Conservation (phyloP, 2,113 vertebrate species). For the Toxotes jaculatrix region DNA sequence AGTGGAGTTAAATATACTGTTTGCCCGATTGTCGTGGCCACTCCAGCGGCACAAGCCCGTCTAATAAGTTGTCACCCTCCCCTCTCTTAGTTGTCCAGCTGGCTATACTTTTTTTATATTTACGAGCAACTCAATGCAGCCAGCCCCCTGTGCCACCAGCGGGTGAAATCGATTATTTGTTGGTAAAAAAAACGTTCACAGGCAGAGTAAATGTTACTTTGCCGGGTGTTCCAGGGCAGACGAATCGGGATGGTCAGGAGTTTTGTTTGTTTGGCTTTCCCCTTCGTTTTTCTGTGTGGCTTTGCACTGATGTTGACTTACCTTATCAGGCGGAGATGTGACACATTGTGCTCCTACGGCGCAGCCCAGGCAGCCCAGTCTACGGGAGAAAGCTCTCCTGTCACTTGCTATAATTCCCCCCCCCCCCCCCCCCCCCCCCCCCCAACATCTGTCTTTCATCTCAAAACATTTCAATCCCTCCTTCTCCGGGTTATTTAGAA, state of each 20-base stretch:
- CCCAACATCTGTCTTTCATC: constrained; percentile 29
- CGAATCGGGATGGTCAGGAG: constrained; percentile 20
- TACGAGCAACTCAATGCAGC: constrained; percentile 56
- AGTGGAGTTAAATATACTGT: constrained; percentile 68
- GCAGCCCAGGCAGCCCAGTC: constrained; percentile 43
- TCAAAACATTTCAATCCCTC: neutral
- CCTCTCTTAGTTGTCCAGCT: constrained; percentile 42
- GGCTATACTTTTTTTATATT: constrained; percentile 56
- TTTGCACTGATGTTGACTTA: constrained; percentile 62
- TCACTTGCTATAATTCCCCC: constrained; percentile 40
- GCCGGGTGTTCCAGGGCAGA: neutral
- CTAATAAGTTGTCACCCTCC: constrained; percentile 69
- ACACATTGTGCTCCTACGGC: constrained; percentile 67
- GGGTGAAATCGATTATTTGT: constrained; percentile 41
- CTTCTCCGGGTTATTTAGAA: constrained; percentile 2
- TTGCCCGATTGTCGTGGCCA: constrained; percentile 41
- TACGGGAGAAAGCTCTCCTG: constrained; percentile 29
- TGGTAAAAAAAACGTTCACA: constrained; percentile 29
- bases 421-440: neutral
- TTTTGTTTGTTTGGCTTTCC: constrained; percentile 61
- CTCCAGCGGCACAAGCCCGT: constrained; percentile 53
- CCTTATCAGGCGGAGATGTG: constrained; percentile 72
- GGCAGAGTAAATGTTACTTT: constrained; percentile 33
- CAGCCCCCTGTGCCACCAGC: constrained; percentile 46
- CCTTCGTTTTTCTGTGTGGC: constrained; percentile 23